Percentiles rank a stretch among this genome's conserved stretches.
Conservation (phyloP, 2,888 invertebrate genomes). For the Geotrupes spiniger region DNA sequence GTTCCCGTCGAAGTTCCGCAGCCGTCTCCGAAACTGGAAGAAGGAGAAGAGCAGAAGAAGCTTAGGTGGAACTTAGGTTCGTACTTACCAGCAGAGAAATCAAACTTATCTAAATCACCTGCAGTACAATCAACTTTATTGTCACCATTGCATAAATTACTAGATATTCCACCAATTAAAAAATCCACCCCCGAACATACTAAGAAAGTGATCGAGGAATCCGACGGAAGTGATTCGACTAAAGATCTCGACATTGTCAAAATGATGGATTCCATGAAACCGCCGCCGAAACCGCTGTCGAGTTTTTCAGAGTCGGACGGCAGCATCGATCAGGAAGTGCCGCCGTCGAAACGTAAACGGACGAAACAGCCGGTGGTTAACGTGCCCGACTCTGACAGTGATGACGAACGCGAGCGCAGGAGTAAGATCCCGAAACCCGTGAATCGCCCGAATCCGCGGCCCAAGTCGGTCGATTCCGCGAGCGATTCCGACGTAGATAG, state of each 20-base stretch:
- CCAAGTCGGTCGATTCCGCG: conserved; percentile 42
- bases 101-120: conserved; percentile 22
- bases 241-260: conserved; percentile 59
- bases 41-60: conserved; percentile 39
- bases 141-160: conserved; percentile 28
- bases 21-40: conserved; percentile 48
- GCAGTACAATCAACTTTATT: conserved; percentile 24
- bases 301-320: conserved; percentile 58
- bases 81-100: conserved; percentile 37
- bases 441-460: conserved; percentile 43
- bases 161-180: conserved; percentile 27
- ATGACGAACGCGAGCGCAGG: conserved; percentile 37
- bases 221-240: conserved; percentile 53
- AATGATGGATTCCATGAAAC: conserved; percentile 40
- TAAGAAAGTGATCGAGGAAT: conserved; percentile 40
- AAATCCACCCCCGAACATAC: conserved; percentile 29
- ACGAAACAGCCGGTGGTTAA: conserved; percentile 31
- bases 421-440: conserved; percentile 39
- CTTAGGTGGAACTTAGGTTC: conserved; percentile 51
- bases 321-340: conserved; percentile 30
- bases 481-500: conserved; percentile 45
- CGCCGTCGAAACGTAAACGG: conserved; percentile 40
- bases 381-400: conserved; percentile 43
- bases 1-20: conserved; percentile 33
- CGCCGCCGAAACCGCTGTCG: conserved; percentile 52